Evolutionary conservation across 64 coral and sea anemone species (phyloP).

Genomic region (Actinia tenebrosa): DNA sequence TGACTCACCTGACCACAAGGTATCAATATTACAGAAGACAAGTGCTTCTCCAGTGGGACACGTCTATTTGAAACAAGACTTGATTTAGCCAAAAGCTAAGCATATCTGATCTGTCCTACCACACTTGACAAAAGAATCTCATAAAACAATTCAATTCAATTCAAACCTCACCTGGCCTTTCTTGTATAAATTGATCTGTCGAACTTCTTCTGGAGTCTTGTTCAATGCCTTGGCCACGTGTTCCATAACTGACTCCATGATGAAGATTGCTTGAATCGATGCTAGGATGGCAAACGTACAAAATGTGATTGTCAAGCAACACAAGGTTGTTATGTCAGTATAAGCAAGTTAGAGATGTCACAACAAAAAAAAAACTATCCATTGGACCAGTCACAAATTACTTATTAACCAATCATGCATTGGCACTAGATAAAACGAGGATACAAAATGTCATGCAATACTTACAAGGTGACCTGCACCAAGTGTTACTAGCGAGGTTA

Average conservation of each 20-base stretch:
- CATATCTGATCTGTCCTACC: too few relatives aligned
- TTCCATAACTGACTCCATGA: slow-evolving; percentile 86
- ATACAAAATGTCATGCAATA: not conserved
- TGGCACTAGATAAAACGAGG: not conserved
- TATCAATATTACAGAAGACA: slow-evolving; percentile 56
- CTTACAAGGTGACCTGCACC: slow-evolving; percentile 67
- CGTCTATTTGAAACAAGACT: not conserved
- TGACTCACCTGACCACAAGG: slow-evolving; percentile 61
- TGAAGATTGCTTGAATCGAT: slow-evolving; percentile 57
- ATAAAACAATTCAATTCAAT: too few relatives aligned
- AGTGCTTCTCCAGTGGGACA: slow-evolving; percentile 29
- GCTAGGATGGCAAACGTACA: slow-evolving; percentile 20
- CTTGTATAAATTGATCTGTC: slow-evolving; percentile 68
- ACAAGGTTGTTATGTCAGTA: not conserved
- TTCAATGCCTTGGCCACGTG: slow-evolving; percentile 85
- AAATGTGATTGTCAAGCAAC: not conserved
- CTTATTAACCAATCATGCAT: too few relatives aligned
- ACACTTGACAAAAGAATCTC: too few relatives aligned
- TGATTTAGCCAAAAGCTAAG: not conserved
- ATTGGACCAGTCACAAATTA: too few relatives aligned
- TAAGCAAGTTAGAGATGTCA: not conserved
- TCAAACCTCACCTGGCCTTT: slow-evolving; percentile 60
- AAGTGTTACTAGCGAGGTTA: slow-evolving; percentile 52
- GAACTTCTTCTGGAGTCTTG: slow-evolving; percentile 77
- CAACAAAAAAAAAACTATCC: not conserved